Base-by-base conservation (phyloP, 2,797 vertebrate genomes). In the Chelon labrosus region DNA sequence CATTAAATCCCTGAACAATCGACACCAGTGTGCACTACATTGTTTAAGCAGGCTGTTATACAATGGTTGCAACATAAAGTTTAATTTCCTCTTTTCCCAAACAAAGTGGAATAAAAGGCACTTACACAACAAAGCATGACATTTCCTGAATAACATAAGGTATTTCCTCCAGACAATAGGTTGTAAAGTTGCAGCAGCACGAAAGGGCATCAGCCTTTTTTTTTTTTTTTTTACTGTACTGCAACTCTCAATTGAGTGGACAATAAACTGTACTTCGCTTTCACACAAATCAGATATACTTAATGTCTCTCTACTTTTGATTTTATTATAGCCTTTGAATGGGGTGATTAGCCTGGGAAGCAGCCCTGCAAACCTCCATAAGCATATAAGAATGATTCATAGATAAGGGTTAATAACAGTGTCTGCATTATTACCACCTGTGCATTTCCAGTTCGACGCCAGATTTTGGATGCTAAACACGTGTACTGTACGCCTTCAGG, bases 71-170 rank as follows among this genome's bases (percentile, higher is more conserved):
- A 63, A 47, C 3, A 65, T 2, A 61, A 65, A 64, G 58, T 2
- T 42, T 10, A 14, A 42, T 39, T 41, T 70, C 22, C 10, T 7
- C 10, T 60, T 47, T 52, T 49, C 10, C 3, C 38, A 53, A 71
- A 69, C 11, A 44, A 3, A 2, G 27, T 68, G 49, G 60, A 80
- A 74, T 72, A 51, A 53, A 54, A 60, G 16, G 7, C 25, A 65
- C 27, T 68, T 39, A 42, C 4, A 58, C 69, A 49, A 31, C 56
- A 1, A 11, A 11, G 2, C 31, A 35, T 35, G 62, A 65, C 66
- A 72, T 85, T 83, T 88, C 77, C 81, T 79, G 75, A 10, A 46
- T 19, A 39, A 75, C 69, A 77, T 78, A 72, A 77, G 57, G 27
- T 12, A 62, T 77, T 88, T 85, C 78, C 77, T 76, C 70, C 47